Conservation (phyloP, 2,113 vertebrate genomes). For the Greenwoodochromis staneri region DNA sequence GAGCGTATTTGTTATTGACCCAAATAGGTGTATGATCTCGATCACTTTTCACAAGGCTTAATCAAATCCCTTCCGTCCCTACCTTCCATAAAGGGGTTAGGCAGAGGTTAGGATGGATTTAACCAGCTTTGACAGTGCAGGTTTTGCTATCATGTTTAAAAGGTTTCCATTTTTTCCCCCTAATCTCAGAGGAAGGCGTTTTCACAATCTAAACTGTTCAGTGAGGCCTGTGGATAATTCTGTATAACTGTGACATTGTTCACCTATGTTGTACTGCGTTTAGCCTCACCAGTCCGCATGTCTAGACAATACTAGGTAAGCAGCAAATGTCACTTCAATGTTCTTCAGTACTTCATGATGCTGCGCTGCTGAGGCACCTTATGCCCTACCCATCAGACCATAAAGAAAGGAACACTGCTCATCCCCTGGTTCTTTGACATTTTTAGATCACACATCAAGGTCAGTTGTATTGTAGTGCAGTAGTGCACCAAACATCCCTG, state of each 20-base stretch:
- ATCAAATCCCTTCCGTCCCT: slow-evolving; percentile 28
- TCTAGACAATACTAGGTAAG: neutral
- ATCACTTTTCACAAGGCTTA: neutral
- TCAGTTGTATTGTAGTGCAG: neutral
- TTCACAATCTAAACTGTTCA: neutral
- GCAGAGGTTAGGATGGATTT: slow-evolving; percentile 8
- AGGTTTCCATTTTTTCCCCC: neutral
- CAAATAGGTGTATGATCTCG: neutral
- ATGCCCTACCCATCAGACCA: neutral
- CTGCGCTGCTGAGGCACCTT: neutral
- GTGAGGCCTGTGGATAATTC: neutral
- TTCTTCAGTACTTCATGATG: neutral
- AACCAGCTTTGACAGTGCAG: neutral
- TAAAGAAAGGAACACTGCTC: neutral
- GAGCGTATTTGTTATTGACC: neutral
- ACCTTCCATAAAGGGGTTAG: neutral
- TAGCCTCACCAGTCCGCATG: neutral
- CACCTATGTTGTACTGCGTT: neutral
- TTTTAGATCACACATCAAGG: neutral
- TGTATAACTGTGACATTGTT: neutral
- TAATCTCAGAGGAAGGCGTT: neutral
- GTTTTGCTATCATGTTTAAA: neutral
- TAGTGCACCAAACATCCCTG: neutral
- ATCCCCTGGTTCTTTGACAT: neutral
- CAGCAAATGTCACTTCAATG: neutral